Percentiles rank a stretch among this genome's conserved stretches.
These are phyloP conservation scores for Heliconius melpomene DNA, from an alignment of 1,140 invertebrate genomes.

Conservation along the genomic window DNA sequence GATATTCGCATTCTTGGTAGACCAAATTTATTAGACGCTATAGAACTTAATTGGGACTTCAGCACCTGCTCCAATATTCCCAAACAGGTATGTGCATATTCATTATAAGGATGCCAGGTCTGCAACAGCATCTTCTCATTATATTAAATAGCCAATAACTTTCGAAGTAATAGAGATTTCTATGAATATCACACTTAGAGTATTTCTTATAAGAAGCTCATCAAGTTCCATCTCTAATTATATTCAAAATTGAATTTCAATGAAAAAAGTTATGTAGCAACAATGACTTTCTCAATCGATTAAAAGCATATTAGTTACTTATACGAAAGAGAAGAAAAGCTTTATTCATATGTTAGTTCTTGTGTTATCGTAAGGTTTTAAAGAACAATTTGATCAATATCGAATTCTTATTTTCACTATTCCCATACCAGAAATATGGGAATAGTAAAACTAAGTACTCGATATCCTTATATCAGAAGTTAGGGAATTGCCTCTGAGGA, in stretches of 20 bases:
- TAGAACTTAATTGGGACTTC: conserved; percentile 77
- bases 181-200: too few species aligned
- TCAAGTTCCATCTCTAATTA: not conserved
- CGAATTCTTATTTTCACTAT: too few species aligned
- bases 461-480: not conserved
- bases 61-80: conserved; percentile 58
- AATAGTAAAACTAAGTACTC: not conserved
- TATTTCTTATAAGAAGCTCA: not conserved
- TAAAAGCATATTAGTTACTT: not conserved
- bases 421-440: not conserved
- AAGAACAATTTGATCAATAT: not conserved
- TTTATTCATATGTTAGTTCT: not conserved
- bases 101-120: not conserved
- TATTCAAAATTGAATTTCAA: not conserved
- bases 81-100: conserved; percentile 52
- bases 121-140: not conserved
- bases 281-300: not conserved
- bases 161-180: not conserved
- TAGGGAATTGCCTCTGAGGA: conserved; percentile 7
- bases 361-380: not conserved
- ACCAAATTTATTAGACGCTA: conserved; percentile 56
- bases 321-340: not conserved
- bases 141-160: not conserved
- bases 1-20: conserved; percentile 45
- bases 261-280: not conserved